Conservation (phyloP, 2,797 vertebrate species). For the Eulemur mongoz region DNA sequence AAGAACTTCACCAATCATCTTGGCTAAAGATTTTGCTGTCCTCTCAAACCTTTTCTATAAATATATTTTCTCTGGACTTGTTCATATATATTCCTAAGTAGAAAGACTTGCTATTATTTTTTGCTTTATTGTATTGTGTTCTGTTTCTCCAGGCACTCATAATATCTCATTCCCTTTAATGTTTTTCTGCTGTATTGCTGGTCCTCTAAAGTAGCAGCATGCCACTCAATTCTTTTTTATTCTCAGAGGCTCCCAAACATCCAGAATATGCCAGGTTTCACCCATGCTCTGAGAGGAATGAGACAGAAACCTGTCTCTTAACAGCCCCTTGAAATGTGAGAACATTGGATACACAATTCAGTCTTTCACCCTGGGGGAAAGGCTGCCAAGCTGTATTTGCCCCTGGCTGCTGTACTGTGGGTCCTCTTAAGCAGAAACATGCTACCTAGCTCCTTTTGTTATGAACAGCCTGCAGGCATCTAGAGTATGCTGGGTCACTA, state of each 20-base stretch:
- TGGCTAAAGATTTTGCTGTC: neutral
- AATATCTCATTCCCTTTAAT: neutral
- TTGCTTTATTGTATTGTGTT: too few species aligned
- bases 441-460: neutral
- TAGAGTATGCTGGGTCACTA: too few species aligned
- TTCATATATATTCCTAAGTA: neutral
- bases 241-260: neutral
- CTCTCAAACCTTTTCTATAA: neutral
- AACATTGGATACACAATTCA: accelerated
- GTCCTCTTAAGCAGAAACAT: too few species aligned
- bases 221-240: neutral
- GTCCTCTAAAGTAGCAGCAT: neutral
- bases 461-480: neutral
- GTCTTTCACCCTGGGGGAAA: neutral
- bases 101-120: neutral
- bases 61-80: neutral
- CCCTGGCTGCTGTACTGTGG: too few species aligned
- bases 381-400: neutral
- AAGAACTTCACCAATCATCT: neutral
- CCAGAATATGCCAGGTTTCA: neutral
- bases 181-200: neutral
- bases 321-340: neutral
- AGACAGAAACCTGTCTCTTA: neutral
- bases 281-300: neutral
- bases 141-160: neutral